Evolutionary conservation across 2,113 vertebrate species (phyloP).

Genomic region (Tetrao urogallus): DNA sequence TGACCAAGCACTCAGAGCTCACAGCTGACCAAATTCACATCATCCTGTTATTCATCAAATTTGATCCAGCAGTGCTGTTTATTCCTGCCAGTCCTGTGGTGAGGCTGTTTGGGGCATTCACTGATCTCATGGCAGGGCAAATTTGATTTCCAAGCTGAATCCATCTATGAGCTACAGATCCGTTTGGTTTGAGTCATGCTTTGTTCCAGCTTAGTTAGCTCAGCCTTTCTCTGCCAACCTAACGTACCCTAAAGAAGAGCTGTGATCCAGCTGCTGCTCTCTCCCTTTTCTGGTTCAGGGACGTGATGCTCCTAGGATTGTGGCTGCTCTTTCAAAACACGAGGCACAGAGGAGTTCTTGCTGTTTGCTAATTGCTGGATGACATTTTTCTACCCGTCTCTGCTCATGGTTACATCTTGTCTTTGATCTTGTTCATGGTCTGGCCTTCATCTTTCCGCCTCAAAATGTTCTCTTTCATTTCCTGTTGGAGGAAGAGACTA

Average conservation of each 20-base stretch:
- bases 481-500: slow-evolving; percentile 5
- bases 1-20: background rate
- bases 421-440: background rate
- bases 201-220: background rate
- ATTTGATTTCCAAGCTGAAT: background rate
- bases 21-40: background rate
- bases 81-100: background rate
- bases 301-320: background rate
- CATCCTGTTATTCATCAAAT: background rate
- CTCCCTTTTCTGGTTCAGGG: background rate
- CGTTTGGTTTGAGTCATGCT: background rate
- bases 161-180: background rate
- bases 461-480: slow-evolving; percentile 50
- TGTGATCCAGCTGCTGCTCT: background rate
- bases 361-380: background rate
- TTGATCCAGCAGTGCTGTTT: background rate
- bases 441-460: background rate
- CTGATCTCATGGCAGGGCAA: background rate
- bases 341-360: background rate
- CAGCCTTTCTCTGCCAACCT: background rate
- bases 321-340: background rate
- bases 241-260: background rate
- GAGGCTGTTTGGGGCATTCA: accelerated
- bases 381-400: accelerated
- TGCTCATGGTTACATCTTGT: background rate